Conservation (phyloP, 37 sponge, comb jelly and placozoan species). For the Oopsacas minuta region DNA sequence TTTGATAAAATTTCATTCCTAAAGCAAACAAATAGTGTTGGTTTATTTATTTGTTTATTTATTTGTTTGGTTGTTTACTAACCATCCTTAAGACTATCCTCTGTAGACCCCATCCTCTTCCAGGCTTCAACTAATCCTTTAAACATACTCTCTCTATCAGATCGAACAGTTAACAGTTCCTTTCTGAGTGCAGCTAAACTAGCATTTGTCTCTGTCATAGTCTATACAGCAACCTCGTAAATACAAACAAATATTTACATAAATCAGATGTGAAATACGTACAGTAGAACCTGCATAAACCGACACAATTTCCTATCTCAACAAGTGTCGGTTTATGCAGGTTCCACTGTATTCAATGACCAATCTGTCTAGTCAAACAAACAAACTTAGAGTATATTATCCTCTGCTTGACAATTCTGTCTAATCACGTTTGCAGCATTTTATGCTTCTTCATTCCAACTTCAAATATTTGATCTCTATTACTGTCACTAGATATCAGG, state of each 20-base stretch:
- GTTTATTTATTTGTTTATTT: not conserved
- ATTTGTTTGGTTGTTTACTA: not conserved
- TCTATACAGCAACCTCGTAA: not conserved
- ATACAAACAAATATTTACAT: too few species aligned
- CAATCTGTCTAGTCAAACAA: not conserved
- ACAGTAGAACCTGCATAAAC: too few species aligned
- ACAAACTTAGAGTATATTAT: conserved; percentile 43
- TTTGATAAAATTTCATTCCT: not conserved
- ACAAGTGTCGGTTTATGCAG: too few species aligned
- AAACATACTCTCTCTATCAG: not conserved
- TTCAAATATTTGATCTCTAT: conserved; percentile 25
- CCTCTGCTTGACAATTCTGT: conserved; percentile 67
- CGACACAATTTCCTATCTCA: too few species aligned
- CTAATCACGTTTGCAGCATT: conserved; percentile 40
- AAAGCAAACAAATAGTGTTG: not conserved
- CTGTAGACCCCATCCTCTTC: not conserved
- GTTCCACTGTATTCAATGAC: too few species aligned
- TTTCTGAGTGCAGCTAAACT: not conserved
- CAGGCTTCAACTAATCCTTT: not conserved
- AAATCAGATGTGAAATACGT: too few species aligned
- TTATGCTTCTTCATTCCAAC: conserved; percentile 48
- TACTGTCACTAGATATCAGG: not conserved
- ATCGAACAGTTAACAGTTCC: not conserved
- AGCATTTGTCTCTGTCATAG: conserved; percentile 3
- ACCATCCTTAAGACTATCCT: conserved; percentile 9